Conservation (phyloP, 2,888 invertebrate species). For the Macropis europaea region DNA sequence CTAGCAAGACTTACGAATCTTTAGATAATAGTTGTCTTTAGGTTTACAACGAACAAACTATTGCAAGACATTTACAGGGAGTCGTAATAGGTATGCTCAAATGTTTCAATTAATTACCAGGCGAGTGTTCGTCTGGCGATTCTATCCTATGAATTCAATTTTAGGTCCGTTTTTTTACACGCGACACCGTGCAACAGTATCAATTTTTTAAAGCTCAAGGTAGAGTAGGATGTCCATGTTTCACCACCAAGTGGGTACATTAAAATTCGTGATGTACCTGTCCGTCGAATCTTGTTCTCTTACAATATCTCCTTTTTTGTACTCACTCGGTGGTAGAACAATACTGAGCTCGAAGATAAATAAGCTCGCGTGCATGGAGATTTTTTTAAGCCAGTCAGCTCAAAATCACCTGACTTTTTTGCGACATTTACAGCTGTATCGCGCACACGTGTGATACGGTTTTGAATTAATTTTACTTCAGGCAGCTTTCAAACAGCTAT, state of each 20-base stretch:
- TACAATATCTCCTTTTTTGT: slow-evolving; percentile 2
- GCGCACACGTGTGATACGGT: slow-evolving; percentile 4
- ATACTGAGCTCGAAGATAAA: slow-evolving; percentile 22
- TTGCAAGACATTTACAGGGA: slow-evolving; percentile 59
- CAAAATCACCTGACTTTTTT: slow-evolving; percentile 12
- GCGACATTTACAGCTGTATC: slow-evolving; percentile 12
- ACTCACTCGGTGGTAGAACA: slow-evolving; percentile 33
- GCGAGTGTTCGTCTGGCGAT: slow-evolving; percentile 17
- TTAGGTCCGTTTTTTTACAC: slow-evolving; percentile 15
- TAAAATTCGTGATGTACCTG: slow-evolving; percentile 51
- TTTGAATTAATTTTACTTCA: slow-evolving; percentile 33
- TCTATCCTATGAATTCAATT: slow-evolving; percentile 26
- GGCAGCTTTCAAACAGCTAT: slow-evolving; percentile 44
- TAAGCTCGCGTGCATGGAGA: not conserved
- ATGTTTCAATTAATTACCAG: slow-evolving; percentile 29
- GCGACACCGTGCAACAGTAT: not conserved
- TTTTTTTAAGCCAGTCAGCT: not conserved
- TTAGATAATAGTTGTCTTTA: slow-evolving; percentile 44
- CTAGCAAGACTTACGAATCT: slow-evolving; percentile 42
- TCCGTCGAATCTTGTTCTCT: slow-evolving; percentile 9
- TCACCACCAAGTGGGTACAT: slow-evolving; percentile 34
- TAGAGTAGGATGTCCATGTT: slow-evolving; percentile 26
- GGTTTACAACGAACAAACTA: slow-evolving; percentile 37
- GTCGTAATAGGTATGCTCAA: slow-evolving; percentile 61
- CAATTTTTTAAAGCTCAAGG: slow-evolving; percentile 22